Base-by-base conservation (phyloP, 2,888 invertebrate species). In the Drosophila setosimentum region DNA sequence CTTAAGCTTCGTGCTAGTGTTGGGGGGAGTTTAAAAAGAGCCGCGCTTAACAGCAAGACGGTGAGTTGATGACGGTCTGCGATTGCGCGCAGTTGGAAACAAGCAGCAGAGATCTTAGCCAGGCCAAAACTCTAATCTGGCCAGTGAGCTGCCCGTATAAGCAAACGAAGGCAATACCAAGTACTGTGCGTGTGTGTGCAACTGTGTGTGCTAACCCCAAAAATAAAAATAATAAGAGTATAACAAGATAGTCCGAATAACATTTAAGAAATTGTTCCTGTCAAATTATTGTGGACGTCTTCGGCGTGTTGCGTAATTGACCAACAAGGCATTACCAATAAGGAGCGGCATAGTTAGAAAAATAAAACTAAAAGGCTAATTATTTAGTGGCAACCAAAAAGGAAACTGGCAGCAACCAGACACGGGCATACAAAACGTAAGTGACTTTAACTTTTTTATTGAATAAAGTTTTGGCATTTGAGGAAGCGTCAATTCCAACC, bases 31-130 rank as follows among this genome's bases (percentile, higher is more conserved):
- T 88, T 91, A 84, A 91, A 90, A 91, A 91, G 89, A 78, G 81
- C 72, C 73, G 71, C 79, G 80, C 80, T 80, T 65, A 60, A 71
- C 80, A 80, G 76, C 80, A 72, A 73, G 70, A 74, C 78, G 78
- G 66, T 84, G 87, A 91, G 91, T 91, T 82, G 84, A 74, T 70
- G 77, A 87, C 91, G 90, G 84, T 90, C 87, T 90, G 91, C 89
- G 91, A 76, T 83, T 82, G 89, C 80, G 91, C 79, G 80, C 83
- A 91, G 81, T 89, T 76, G 77, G 35, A 84, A 78, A 70, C 62
- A 79, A 78, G 71, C 73, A 67, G 61, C 57, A 59, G 53, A 72
- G 35, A 50, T 74, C 51, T 68, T 45, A 61, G 55, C 55, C 63
- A 73, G 70, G 42, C 61, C 49, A 21, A 37, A 60, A 42, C 62